Evolutionary conservation across 2,797 vertebrate species (phyloP), one percentile per base, ranked within the genome.

Genomic region (Liparis tanakae): DNA sequence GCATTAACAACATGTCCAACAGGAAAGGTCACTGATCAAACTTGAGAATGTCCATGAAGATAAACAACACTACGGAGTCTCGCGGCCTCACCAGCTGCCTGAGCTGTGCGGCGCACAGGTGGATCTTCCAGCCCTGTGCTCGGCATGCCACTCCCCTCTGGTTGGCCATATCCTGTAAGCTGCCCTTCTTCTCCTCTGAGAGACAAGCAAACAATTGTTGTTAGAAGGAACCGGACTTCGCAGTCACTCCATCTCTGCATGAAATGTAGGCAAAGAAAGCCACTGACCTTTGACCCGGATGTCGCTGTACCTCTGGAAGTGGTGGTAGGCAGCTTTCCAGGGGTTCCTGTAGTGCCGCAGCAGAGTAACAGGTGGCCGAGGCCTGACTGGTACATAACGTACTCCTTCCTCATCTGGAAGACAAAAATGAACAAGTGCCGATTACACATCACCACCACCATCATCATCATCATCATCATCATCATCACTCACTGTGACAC

Each of bases 301-400:
- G 33, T 99, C 98, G 8, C 96, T 98, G 88, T 99, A 98, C 74
- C 97, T 94, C 94, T 99, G 98, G 75, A 99, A 99, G 92, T 99
- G 98, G 85, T 99, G 98, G 88, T 99, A 99, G 0, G 98, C 98
- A 0, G 98, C 97, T 90, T 99, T 99, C 98, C 98, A 99, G 8
- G 98, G 98, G 84, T 99, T 99, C 65, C 98, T 95, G 68, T 99
- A 99, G 57, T 99, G 98, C 0, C 97, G 96, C 13, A 99, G 94
- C 67, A 99, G 92, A 0, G 98, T 99, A 70, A 99, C 96, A 0
- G 98, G 97, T 0, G 98, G 97, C 58, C 97, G 92, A 17, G 96
- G 96, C 12, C 94, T 95, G 67, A 99, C 97, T 0, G 96, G 98
- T 6, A 99, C 97, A 0, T 99, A 99, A 6, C 98, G 94, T 2